phyloP scores from a whole-genome alignment of 2,888 invertebrate genomes.

The Rosalia funebris region DNA sequence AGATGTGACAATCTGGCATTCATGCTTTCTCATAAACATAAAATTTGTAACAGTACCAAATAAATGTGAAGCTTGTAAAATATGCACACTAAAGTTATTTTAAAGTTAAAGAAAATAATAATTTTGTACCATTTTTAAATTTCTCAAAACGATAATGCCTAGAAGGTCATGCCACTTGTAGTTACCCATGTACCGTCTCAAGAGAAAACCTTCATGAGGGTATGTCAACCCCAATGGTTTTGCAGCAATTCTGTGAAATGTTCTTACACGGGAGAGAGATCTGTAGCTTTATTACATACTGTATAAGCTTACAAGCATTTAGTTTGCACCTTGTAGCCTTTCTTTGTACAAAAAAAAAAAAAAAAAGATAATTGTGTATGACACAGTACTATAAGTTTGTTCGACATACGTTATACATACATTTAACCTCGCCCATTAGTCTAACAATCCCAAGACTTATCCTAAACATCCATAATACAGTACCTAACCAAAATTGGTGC shows the following conservation, averaged over 20 bases:
- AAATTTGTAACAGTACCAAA: too few relatives aligned
- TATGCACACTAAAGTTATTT: too few relatives aligned
- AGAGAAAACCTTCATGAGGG: not conserved
- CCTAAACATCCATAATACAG: slow-evolving; percentile 47
- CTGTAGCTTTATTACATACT: not conserved
- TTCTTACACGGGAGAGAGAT: not conserved
- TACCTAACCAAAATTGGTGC: slow-evolving; percentile 15
- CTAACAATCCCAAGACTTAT: slow-evolving; percentile 46
- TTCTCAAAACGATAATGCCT: not conserved
- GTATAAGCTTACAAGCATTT: not conserved
- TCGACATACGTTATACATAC: slow-evolving; percentile 1
- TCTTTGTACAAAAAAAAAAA: not conserved
- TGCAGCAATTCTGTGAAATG: not conserved
- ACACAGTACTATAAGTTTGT: not conserved
- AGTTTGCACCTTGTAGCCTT: slow-evolving; percentile 1
- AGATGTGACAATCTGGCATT: slow-evolving; percentile 1
- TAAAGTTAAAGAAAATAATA: too few relatives aligned
- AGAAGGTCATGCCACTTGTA: not conserved
- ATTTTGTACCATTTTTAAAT: not conserved
- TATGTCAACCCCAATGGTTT: not conserved
- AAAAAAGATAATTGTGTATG: not conserved
- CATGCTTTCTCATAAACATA: not conserved
- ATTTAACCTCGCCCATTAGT: slow-evolving; percentile 38
- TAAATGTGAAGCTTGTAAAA: too few relatives aligned
- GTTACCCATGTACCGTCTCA: not conserved